phyloP scores from a whole-genome alignment of 2,797 vertebrate genomes.

The Cossypha dichroa region DNA sequence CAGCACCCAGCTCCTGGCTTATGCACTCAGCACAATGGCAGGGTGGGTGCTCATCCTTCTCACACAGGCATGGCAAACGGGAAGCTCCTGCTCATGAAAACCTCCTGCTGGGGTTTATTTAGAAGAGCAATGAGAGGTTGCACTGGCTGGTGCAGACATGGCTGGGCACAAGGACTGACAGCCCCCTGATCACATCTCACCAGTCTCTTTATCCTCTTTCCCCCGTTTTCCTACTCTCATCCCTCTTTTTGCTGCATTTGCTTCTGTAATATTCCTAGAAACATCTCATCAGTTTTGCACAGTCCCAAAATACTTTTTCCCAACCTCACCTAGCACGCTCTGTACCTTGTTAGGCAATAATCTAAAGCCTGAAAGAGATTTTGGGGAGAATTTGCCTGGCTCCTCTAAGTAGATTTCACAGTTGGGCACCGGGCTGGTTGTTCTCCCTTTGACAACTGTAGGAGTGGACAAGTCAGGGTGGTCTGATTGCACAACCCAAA shows the following conservation, averaged over 20 bases:
- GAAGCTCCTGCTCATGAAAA: neutral
- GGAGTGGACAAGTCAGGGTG: neutral
- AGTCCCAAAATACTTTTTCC: neutral
- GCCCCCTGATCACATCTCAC: neutral
- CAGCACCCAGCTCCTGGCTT: neutral
- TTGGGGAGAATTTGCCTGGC: neutral
- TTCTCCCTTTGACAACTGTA: neutral
- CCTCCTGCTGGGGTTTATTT: neutral
- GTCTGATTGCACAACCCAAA: neutral
- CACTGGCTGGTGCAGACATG: neutral
- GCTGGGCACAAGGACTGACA: neutral
- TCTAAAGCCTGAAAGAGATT: neutral
- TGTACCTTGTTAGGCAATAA: neutral
- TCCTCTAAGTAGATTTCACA: neutral
- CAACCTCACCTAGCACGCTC: too few relatives aligned
- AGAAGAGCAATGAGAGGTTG: neutral
- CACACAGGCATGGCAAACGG: accelerated
- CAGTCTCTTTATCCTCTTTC: neutral
- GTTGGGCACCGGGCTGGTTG: neutral
- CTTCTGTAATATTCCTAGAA: neutral
- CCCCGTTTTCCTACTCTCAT: neutral
- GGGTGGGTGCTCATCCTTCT: too few relatives aligned
- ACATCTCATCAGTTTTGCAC: neutral
- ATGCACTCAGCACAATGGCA: neutral
- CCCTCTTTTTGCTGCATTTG: neutral